These are phyloP conservation scores for Anguilla japonica DNA, from an alignment of 2,113 vertebrate species.

Conservation along the genomic window DNA sequence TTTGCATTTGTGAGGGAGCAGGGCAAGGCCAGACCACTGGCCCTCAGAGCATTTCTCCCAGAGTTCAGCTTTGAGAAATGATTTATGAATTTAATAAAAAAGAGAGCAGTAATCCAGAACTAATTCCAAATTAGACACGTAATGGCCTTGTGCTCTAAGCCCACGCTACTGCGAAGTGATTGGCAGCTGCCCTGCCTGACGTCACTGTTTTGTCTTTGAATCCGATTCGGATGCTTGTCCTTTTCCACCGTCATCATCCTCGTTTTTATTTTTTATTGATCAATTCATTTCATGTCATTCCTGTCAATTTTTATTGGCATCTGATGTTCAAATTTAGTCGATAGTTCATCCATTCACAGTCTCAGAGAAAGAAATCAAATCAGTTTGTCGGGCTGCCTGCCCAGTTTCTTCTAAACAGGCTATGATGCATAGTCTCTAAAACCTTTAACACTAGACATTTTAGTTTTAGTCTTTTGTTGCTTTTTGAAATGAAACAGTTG, in stretches of 20 bases:
- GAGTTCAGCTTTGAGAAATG: conserved; percentile 37
- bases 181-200: conserved; percentile 38
- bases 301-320: too few relatives aligned
- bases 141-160: conserved; percentile 36
- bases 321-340: neutral
- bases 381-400: neutral
- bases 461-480: neutral
- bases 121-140: conserved; percentile 56
- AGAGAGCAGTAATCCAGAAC: conserved; percentile 63
- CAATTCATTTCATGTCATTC: neutral
- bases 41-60: conserved; percentile 19
- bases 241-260: conserved; percentile 21
- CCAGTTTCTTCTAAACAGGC: neutral
- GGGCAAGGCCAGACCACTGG: neutral
- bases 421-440: neutral
- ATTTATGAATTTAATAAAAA: conserved; percentile 68
- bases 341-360: neutral
- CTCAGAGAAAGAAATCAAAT: neutral
- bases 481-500: neutral
- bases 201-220: conserved; percentile 33
- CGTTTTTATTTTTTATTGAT: conserved; percentile 28
- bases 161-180: conserved; percentile 44
- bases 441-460: neutral
- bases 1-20: neutral
- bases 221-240: neutral